Evolutionary conservation across 2,797 vertebrate species (phyloP).

Genomic region (Picus viridis): DNA sequence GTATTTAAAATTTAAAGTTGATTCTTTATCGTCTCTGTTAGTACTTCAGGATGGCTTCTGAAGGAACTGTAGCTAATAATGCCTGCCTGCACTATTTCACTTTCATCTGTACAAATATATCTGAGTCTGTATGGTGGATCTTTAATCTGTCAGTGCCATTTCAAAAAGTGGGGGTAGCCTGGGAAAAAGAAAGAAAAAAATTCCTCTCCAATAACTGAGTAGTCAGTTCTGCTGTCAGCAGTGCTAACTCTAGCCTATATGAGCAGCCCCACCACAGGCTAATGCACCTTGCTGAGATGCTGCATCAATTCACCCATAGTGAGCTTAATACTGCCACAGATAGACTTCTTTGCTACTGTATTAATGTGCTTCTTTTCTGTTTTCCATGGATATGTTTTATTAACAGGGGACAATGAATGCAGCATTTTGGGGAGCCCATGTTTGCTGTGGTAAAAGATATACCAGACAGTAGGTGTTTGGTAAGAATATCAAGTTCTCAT

Average conservation of each 20-base stretch:
- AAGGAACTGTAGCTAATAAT: background rate
- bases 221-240: background rate
- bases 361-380: background rate
- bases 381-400: background rate
- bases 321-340: background rate
- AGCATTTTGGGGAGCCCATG: background rate
- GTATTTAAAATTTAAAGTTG: background rate
- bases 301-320: background rate
- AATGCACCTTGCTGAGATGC: background rate
- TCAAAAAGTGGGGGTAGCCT: background rate
- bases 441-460: background rate
- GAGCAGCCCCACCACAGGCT: background rate
- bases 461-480: background rate
- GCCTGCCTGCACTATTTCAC: background rate
- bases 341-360: background rate
- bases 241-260: fast-evolving
- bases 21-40: background rate
- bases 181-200: background rate
- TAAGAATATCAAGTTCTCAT: conserved; percentile 29
- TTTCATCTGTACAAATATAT: background rate
- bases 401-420: background rate
- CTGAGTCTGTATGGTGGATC: background rate
- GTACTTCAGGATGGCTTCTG: background rate
- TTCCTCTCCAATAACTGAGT: background rate
- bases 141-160: background rate